Conservation (phyloP, 2,113 vertebrate species). For the Indicator indicator region DNA sequence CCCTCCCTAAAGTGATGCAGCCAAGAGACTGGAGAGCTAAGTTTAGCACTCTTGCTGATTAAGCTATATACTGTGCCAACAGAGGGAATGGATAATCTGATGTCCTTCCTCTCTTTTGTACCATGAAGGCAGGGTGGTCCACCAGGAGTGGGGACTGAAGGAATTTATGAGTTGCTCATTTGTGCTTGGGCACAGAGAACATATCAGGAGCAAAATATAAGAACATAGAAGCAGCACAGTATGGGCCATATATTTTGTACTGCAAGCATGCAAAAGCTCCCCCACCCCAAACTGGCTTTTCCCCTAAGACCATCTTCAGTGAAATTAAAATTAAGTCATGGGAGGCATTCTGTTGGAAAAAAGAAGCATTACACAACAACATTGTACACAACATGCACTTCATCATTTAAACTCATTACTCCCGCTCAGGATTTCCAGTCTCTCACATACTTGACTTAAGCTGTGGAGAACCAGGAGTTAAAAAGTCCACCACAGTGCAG, state of each 20-base stretch:
- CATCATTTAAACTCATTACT: slow-evolving; percentile 9
- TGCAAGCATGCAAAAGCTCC: slow-evolving; percentile 26
- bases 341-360: slow-evolving; percentile 22
- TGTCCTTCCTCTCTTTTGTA: not conserved
- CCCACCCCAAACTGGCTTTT: not conserved
- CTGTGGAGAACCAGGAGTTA: slow-evolving; percentile 28
- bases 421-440: slow-evolving; percentile 11
- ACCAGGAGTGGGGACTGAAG: not conserved
- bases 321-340: slow-evolving; percentile 31
- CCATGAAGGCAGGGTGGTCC: not conserved
- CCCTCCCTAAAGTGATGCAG: not conserved
- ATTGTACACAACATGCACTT: slow-evolving; percentile 60
- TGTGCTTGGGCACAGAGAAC: not conserved
- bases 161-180: not conserved
- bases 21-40: not conserved
- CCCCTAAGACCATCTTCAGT: not conserved
- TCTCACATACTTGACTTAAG: not conserved
- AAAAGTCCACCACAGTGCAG: slow-evolving; percentile 22
- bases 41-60: not conserved
- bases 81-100: not conserved
- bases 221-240: not conserved
- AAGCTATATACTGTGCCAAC: not conserved
- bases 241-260: not conserved
- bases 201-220: not conserved
- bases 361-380: slow-evolving; percentile 36